Percentiles rank a stretch among this genome's conserved stretches.
phyloP scores from a whole-genome alignment of 2,797 vertebrate species.

The Propithecus deckenii region DNA sequence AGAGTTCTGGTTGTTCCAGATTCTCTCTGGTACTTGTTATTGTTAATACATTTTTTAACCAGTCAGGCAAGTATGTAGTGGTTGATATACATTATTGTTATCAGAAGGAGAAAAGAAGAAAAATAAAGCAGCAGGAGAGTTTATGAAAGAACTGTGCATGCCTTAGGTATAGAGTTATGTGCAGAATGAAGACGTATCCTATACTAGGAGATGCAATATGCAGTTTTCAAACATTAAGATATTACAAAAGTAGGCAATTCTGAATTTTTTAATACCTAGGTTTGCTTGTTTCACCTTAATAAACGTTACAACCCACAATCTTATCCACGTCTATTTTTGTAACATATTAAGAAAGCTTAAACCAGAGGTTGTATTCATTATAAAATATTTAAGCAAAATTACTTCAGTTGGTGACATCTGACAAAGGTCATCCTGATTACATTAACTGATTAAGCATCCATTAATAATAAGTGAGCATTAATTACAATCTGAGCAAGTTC shows the following conservation, averaged over 20 bases:
- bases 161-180: neutral
- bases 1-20: neutral
- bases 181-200: neutral
- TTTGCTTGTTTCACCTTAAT: slow-evolving; percentile 30
- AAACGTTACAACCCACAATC: neutral
- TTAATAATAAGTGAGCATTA: slow-evolving; percentile 14
- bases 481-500: slow-evolving; percentile 32
- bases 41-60: neutral
- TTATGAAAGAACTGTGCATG: neutral
- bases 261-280: neutral
- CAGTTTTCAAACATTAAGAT: slow-evolving; percentile 17
- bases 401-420: neutral
- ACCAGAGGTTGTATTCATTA: neutral
- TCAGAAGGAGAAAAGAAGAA: neutral
- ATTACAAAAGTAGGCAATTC: neutral
- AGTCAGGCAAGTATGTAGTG: neutral
- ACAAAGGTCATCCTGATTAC: neutral
- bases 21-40: neutral
- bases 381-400: slow-evolving; percentile 39
- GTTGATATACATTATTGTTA: neutral
- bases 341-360: slow-evolving; percentile 34
- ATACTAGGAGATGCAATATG: neutral
- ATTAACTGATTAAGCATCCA: neutral
- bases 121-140: neutral
- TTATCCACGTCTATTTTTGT: neutral